A percentile compares a stretch with the other conserved stretches of the same genome.
Evolutionary conservation across 2,888 invertebrate genomes (phyloP).

Genomic region (Pardosa pseudoannulata): DNA sequence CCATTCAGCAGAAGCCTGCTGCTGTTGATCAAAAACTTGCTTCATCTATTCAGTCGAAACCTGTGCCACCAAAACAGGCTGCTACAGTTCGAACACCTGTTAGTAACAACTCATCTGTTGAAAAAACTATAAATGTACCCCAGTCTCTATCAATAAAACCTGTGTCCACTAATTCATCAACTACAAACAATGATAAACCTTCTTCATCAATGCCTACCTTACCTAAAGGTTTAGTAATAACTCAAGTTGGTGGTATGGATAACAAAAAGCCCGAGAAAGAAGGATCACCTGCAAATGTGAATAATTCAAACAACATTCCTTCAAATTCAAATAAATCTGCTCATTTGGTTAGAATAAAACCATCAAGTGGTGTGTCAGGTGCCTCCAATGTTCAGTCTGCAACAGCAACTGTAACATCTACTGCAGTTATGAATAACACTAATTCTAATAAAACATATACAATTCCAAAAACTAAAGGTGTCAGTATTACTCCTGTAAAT

Average conservation of each 20-base stretch:
- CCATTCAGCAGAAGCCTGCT: not conserved
- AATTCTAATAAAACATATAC: not conserved
- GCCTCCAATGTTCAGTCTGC: not conserved
- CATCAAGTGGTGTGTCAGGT: slow-evolving; percentile 1
- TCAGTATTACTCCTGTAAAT: slow-evolving; percentile 24
- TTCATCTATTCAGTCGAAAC: not conserved
- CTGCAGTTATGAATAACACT: not conserved
- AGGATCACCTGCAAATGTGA: not conserved
- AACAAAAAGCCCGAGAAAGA: not conserved
- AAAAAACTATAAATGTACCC: slow-evolving; percentile 11
- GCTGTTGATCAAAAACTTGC: not conserved
- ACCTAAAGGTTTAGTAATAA: slow-evolving; percentile 43
- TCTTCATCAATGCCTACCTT: slow-evolving; percentile 28
- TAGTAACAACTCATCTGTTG: not conserved
- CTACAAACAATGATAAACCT: not conserved
- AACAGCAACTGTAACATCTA: not conserved
- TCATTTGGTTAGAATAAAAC: slow-evolving; percentile 35
- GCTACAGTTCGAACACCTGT: not conserved
- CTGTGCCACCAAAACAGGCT: not conserved
- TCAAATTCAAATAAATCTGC: slow-evolving; percentile 22
- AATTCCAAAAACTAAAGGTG: not conserved
- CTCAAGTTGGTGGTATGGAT: slow-evolving; percentile 16
- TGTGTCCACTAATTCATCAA: not conserved
- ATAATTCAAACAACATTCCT: not conserved
- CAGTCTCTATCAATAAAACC: slow-evolving; percentile 37